phyloP scores from a whole-genome alignment of 2,113 vertebrate species.

The Scomber japonicus region DNA sequence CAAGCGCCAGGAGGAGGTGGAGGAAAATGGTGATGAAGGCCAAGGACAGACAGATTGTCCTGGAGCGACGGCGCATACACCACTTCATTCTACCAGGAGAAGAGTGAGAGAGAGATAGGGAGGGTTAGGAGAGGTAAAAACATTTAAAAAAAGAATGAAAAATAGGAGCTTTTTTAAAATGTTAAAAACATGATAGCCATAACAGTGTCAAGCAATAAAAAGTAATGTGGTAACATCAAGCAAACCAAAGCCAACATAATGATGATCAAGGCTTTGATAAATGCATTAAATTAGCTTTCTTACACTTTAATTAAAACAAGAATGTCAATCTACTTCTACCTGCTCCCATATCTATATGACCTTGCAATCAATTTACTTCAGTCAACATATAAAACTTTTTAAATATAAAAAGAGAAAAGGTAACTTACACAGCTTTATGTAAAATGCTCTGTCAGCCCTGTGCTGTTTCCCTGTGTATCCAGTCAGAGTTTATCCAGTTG shows the following conservation, averaged over 20 bases:
- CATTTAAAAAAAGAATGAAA: not conserved
- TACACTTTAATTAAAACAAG: not conserved
- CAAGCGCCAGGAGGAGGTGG: conserved; percentile 81
- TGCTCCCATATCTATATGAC: not conserved
- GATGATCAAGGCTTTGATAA: not conserved
- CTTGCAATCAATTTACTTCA: not conserved
- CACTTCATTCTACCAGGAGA: conserved; percentile 63
- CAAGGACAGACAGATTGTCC: conserved; percentile 80
- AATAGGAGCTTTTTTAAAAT: not conserved
- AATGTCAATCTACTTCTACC: not conserved
- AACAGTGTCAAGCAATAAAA: not conserved
- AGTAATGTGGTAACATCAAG: not conserved
- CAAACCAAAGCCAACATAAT: not conserved
- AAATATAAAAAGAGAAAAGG: not conserved
- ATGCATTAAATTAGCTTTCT: not conserved
- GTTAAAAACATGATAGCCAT: not conserved
- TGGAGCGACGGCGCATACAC: conserved; percentile 77
- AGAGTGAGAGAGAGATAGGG: conserved; percentile 3
- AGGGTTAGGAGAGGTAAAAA: not conserved
- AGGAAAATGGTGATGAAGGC: conserved; percentile 79
- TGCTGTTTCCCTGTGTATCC: conserved; percentile 9
- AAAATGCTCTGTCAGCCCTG: not conserved
- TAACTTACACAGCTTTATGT: conserved; percentile 11
- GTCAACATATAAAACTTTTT: not conserved
- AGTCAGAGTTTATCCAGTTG: conserved; percentile 34